Conservation (phyloP, 2,113 vertebrate species). For the Chlorodrepanis virens region DNA sequence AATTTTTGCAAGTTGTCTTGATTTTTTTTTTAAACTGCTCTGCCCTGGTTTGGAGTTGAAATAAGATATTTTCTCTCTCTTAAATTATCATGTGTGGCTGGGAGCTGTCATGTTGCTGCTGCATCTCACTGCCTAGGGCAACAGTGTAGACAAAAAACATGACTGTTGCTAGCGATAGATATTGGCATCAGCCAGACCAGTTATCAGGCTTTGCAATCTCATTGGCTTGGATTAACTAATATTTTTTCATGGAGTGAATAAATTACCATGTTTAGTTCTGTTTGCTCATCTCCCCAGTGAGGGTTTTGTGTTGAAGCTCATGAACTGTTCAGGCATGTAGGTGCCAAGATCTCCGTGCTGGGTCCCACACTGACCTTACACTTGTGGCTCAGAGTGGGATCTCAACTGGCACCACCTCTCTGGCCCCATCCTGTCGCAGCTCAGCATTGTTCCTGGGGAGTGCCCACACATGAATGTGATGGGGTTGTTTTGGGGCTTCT, state of each 20-base stretch:
- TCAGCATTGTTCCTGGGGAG: neutral
- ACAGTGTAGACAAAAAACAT: slow-evolving; percentile 34
- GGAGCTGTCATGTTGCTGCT: slow-evolving; percentile 51
- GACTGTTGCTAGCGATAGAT: slow-evolving; percentile 2
- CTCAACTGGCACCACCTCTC: neutral
- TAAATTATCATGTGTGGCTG: slow-evolving; percentile 22
- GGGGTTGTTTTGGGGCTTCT: neutral
- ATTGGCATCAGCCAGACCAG: slow-evolving; percentile 32
- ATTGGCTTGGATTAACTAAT: slow-evolving; percentile 47
- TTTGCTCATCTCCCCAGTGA: neutral
- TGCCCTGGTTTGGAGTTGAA: neutral
- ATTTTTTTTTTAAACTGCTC: neutral
- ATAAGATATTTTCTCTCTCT: slow-evolving; percentile 16
- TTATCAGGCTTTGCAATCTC: slow-evolving; percentile 29
- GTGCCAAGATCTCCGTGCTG: neutral
- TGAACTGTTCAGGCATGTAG: neutral
- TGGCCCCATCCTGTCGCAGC: neutral
- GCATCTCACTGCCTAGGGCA: slow-evolving; percentile 50
- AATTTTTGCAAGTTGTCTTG: slow-evolving; percentile 46
- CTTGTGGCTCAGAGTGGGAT: neutral
- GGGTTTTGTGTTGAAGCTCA: neutral
- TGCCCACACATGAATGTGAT: accelerated
- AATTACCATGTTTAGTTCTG: slow-evolving; percentile 44
- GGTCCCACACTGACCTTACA: neutral
- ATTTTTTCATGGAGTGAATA: slow-evolving; percentile 41